phyloP scores from a whole-genome alignment of 2,888 invertebrate species.

The Therioaphis trifolii region DNA sequence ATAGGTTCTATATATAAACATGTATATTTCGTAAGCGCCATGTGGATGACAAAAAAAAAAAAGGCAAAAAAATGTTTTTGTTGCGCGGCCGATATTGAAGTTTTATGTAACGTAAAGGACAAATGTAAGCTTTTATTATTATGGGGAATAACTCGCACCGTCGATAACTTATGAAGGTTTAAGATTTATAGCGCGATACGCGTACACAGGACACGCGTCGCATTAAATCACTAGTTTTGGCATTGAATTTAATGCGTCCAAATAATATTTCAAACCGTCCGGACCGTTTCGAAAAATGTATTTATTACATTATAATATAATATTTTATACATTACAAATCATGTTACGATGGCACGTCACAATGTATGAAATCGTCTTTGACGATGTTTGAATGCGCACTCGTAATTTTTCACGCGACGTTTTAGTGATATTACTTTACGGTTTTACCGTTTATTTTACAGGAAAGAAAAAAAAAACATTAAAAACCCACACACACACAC shows the following conservation, averaged over 20 bases:
- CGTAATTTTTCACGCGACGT: neutral
- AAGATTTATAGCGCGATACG: constrained; percentile 10
- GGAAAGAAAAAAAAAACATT: no score
- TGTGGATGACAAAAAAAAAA: no score
- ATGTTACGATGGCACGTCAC: no score
- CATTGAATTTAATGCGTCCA: neutral
- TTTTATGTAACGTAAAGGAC: neutral
- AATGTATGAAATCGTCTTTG: neutral
- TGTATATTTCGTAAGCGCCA: no score
- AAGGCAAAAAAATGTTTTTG: neutral
- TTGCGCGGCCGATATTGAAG: no score
- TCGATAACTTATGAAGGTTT: neutral
- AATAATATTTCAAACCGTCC: neutral
- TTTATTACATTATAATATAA: no score
- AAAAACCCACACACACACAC: no score
- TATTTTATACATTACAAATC: no score
- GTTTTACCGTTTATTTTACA: no score
- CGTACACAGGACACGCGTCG: neutral
- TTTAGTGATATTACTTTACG: no score
- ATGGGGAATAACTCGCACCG: neutral
- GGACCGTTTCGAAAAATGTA: neutral
- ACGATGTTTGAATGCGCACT: neutral
- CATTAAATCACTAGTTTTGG: constrained; percentile 19
- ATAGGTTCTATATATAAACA: no score
- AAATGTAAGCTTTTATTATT: neutral